These are phyloP conservation scores for Sylvia borin DNA, from an alignment of 2,797 vertebrate genomes.

Conservation along the genomic window DNA sequence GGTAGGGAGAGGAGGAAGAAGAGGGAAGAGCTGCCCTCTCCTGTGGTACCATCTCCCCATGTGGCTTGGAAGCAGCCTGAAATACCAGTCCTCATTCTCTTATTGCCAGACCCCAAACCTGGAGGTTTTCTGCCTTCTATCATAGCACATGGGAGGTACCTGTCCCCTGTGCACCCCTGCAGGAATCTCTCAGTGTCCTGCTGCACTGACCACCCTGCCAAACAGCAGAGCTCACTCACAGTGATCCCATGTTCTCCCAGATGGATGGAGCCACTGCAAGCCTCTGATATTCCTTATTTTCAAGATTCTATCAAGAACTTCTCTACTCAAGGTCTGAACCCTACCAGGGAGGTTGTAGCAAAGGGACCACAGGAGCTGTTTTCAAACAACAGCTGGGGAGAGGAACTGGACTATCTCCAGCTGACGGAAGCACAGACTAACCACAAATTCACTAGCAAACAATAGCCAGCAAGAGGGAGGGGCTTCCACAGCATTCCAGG, in stretches of 20 bases:
- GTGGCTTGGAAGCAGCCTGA: background rate
- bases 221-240: background rate
- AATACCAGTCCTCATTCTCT: background rate
- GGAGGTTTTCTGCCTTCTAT: background rate
- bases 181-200: background rate
- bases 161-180: background rate
- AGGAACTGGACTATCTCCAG: background rate
- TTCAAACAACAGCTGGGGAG: background rate
- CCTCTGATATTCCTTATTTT: background rate
- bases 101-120: background rate
- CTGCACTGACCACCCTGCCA: background rate
- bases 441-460: background rate
- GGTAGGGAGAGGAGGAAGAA: background rate
- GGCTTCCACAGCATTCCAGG: background rate
- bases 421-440: background rate
- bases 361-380: background rate
- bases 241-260: background rate
- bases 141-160: background rate
- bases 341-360: background rate
- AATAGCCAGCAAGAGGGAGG: background rate
- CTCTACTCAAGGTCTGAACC: background rate
- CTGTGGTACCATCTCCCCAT: rapidly evolving
- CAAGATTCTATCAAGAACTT: background rate
- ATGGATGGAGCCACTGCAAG: background rate
- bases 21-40: background rate